Conservation (phyloP, 2,113 vertebrate genomes). For the Callocephalon fimbriatum region DNA sequence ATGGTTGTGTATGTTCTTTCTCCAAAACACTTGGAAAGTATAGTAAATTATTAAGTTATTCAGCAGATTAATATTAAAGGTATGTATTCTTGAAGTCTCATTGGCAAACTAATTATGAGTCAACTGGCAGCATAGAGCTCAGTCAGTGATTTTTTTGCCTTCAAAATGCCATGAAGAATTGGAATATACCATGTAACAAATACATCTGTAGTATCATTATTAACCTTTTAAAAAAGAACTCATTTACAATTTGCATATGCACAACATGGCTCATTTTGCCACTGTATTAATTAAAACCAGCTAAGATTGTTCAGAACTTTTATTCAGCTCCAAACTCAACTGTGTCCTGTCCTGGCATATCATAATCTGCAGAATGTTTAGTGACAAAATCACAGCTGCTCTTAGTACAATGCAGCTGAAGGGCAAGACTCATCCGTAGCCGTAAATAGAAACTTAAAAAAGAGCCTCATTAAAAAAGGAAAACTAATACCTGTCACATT, state of each 20-base stretch:
- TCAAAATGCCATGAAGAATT: conserved; percentile 1
- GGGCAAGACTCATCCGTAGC: conserved; percentile 11
- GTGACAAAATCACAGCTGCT: conserved; percentile 42
- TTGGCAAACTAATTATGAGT: background rate
- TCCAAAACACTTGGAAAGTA: background rate
- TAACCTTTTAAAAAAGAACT: background rate
- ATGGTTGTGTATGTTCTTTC: background rate
- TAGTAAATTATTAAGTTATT: background rate
- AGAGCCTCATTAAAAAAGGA: background rate
- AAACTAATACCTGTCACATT: background rate
- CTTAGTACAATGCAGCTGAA: background rate
- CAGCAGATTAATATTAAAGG: background rate
- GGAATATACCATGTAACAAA: background rate
- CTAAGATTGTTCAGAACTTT: background rate
- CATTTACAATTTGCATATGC: background rate
- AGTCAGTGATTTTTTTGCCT: background rate
- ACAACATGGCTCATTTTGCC: background rate
- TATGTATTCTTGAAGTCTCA: background rate
- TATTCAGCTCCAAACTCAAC: background rate
- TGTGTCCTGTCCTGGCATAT: background rate
- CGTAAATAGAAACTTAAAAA: background rate
- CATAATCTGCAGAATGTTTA: background rate
- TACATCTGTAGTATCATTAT: background rate
- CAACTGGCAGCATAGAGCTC: background rate
- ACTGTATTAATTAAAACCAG: conserved; percentile 3